A percentile compares a stretch with the other conserved stretches of the same genome.
Conservation (phyloP, 2,797 vertebrate genomes). For the Scolopax bukidnonensis region DNA sequence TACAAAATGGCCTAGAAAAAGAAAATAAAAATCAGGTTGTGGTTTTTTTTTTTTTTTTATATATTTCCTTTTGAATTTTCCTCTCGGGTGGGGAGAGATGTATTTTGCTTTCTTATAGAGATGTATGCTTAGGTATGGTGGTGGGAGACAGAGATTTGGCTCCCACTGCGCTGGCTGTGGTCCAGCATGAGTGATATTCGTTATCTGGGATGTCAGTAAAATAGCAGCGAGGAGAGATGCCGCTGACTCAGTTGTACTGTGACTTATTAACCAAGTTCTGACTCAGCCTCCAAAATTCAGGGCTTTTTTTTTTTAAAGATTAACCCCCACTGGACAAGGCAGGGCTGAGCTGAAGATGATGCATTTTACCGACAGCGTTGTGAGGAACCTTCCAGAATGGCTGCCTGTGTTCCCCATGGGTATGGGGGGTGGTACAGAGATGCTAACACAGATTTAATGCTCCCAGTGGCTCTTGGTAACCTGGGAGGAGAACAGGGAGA, state of each 20-base stretch:
- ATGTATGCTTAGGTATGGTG: not conserved
- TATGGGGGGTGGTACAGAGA: not conserved
- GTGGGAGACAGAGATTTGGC: conserved; percentile 2
- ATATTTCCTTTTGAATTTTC: not conserved
- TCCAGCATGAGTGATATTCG: not conserved
- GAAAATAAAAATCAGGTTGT: not conserved
- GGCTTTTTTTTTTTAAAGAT: not conserved
- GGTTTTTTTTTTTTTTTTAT: no score
- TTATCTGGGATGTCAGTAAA: not conserved
- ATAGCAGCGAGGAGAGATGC: not conserved
- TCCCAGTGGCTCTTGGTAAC: not conserved
- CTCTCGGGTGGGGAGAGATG: not conserved
- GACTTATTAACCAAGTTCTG: conserved; percentile 13
- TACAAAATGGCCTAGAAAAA: not conserved
- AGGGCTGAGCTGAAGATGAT: not conserved
- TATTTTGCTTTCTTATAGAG: not conserved
- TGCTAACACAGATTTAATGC: rapidly evolving
- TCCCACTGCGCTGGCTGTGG: not conserved
- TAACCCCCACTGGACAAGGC: not conserved
- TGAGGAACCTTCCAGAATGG: not conserved
- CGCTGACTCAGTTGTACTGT: conserved; percentile 22
- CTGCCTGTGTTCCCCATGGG: not conserved
- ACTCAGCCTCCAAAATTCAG: not conserved
- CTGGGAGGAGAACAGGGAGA: not conserved
- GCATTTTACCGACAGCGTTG: not conserved